phyloP scores from a whole-genome alignment of 53 echinoderm and acorn worm species.

The Hippasteria phrygiana region DNA sequence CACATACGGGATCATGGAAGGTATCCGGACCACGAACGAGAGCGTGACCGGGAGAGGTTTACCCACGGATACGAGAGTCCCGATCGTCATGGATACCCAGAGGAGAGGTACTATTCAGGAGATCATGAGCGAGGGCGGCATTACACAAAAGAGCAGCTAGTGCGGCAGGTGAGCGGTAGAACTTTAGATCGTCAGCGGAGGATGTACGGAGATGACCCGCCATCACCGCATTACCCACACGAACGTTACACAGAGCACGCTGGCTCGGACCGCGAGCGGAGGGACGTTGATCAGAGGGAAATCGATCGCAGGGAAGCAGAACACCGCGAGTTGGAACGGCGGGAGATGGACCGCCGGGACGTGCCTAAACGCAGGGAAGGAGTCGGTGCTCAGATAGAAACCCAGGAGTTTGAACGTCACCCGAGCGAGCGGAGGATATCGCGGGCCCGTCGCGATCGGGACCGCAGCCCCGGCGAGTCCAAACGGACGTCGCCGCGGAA shows the following conservation, averaged over 20 bases:
- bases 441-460: slow-evolving; percentile 49
- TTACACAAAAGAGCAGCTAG: slow-evolving; percentile 87
- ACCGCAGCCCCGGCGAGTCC: slow-evolving; percentile 59
- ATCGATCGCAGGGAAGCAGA: slow-evolving; percentile 48
- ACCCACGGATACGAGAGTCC: slow-evolving; percentile 59
- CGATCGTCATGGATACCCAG: slow-evolving; percentile 56
- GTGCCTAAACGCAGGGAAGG: slow-evolving; percentile 57
- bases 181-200: slow-evolving; percentile 93
- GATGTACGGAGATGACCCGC: slow-evolving; percentile 81
- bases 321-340: slow-evolving; percentile 14
- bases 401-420: slow-evolving; percentile 53
- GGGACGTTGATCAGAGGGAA: slow-evolving; percentile 60
- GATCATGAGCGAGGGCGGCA: slow-evolving; percentile 61
- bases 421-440: slow-evolving; percentile 47
- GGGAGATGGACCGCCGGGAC: slow-evolving; percentile 55
- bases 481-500: slow-evolving; percentile 54
- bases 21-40: slow-evolving; percentile 73
- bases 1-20: slow-evolving; percentile 74
- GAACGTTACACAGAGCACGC: slow-evolving; percentile 61
- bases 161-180: slow-evolving; percentile 88
- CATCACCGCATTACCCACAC: slow-evolving; percentile 66
- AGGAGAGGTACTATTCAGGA: slow-evolving; percentile 60
- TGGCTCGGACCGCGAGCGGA: slow-evolving; percentile 47
- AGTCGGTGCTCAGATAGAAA: slow-evolving; percentile 52
- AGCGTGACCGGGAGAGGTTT: slow-evolving; percentile 45